Percentiles rank a stretch among this genome's conserved stretches.
phyloP scores from a whole-genome alignment of 2,888 invertebrate species.

The Phlogophora meticulosa region DNA sequence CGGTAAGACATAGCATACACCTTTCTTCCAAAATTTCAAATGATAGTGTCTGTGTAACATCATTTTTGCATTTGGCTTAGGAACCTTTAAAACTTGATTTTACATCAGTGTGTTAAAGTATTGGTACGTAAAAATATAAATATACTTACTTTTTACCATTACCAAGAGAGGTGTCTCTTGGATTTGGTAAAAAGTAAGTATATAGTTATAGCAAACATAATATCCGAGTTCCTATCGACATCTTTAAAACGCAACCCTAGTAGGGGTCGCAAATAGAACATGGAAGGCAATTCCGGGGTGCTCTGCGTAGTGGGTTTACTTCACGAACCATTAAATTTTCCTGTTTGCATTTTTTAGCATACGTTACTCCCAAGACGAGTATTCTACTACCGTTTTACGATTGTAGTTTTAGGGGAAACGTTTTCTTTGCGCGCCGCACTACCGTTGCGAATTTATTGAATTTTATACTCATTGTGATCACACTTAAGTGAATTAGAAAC shows the following conservation, averaged over 20 bases:
- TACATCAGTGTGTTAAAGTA: too few relatives aligned
- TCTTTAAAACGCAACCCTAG: slow-evolving; percentile 64
- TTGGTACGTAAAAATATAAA: too few relatives aligned
- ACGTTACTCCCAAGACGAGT: slow-evolving; percentile 85
- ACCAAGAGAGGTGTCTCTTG: too few relatives aligned
- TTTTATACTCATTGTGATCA: slow-evolving; percentile 70
- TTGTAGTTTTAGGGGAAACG: slow-evolving; percentile 84
- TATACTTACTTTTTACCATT: too few relatives aligned
- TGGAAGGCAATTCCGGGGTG: slow-evolving; percentile 83
- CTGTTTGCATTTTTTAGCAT: slow-evolving; percentile 91
- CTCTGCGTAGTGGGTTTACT: slow-evolving; percentile 85
- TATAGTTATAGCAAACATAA: too few relatives aligned
- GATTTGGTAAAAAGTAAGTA: too few relatives aligned
- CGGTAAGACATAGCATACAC: too few relatives aligned
- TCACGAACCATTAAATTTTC: slow-evolving; percentile 91
- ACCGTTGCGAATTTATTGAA: slow-evolving; percentile 73
- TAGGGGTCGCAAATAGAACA: slow-evolving; percentile 77
- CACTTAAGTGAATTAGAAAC: slow-evolving; percentile 69
- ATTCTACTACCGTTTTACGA: slow-evolving; percentile 83
- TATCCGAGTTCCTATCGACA: slow-evolving; percentile 45
- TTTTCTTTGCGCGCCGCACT: slow-evolving; percentile 67
- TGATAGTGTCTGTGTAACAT: too few relatives aligned
- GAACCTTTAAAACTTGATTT: too few relatives aligned
- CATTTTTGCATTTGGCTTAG: too few relatives aligned
- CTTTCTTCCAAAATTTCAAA: too few relatives aligned